Conservation (phyloP, 2,113 vertebrate species). For the Anser brachyrhynchus region DNA sequence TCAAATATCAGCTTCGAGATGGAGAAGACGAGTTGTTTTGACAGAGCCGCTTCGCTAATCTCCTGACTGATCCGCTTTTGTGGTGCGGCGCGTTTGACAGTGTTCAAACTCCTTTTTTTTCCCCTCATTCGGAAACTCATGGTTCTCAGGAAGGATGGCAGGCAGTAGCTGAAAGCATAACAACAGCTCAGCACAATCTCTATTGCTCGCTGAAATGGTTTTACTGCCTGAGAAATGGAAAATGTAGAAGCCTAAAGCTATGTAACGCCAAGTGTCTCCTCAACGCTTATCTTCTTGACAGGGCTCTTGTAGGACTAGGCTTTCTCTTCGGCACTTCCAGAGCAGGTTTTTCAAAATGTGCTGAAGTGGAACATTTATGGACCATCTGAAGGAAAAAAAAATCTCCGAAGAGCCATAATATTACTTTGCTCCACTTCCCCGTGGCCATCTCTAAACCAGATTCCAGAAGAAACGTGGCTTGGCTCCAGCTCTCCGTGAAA, state of each 20-base stretch:
- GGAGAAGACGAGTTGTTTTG: conserved; percentile 45
- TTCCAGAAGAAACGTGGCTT: background rate
- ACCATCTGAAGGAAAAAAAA: background rate
- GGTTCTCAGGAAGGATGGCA: background rate
- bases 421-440: background rate
- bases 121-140: background rate
- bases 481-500: background rate
- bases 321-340: background rate
- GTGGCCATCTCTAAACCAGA: background rate
- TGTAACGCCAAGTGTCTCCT: conserved; percentile 40
- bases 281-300: conserved; percentile 35
- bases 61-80: background rate
- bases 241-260: conserved; percentile 34
- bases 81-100: background rate
- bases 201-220: background rate
- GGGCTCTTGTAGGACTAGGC: background rate
- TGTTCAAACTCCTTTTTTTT: background rate
- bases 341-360: conserved; percentile 35
- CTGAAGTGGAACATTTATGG: background rate
- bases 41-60: conserved; percentile 21
- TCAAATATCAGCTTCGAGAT: background rate
- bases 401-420: rapidly evolving
- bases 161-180: conserved; percentile 22
- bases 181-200: conserved; percentile 19
- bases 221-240: background rate